A percentile compares a stretch with the other conserved stretches of the same genome.
These are phyloP conservation scores for Pelobates cultripes DNA, from an alignment of 2,797 vertebrate species.

Conservation along the genomic window DNA sequence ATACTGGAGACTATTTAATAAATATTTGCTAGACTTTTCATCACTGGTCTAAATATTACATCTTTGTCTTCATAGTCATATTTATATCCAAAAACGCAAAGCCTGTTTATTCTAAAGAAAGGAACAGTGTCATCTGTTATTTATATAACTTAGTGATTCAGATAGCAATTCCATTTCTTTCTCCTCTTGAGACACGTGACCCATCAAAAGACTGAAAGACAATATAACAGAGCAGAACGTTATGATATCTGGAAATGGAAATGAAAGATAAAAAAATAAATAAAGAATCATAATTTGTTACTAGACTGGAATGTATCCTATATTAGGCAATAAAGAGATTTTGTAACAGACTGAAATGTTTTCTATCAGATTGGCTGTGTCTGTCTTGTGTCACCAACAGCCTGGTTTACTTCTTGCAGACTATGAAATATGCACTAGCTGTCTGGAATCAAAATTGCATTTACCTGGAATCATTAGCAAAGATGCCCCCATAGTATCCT, in stretches of 20 bases:
- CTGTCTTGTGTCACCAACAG: slow-evolving; percentile 32
- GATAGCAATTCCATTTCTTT: slow-evolving; percentile 27
- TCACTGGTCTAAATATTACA: too few species aligned
- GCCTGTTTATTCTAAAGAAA: background rate
- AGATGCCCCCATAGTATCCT: background rate
- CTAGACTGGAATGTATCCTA: slow-evolving; percentile 49
- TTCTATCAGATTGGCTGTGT: slow-evolving; percentile 49
- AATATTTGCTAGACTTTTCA: too few species aligned
- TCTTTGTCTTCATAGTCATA: too few species aligned
- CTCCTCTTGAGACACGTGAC: slow-evolving; percentile 33
- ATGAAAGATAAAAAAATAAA: slow-evolving; percentile 49
- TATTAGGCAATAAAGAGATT: slow-evolving; percentile 43
- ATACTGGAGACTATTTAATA: too few species aligned
- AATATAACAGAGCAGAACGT: slow-evolving; percentile 37
- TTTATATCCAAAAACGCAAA: background rate
- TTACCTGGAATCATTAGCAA: slow-evolving; percentile 17
- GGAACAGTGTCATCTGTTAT: slow-evolving; percentile 12
- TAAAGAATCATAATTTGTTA: slow-evolving; percentile 49
- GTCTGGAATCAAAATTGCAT: slow-evolving; percentile 28
- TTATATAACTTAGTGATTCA: slow-evolving; percentile 26
- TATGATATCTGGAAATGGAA: slow-evolving; percentile 47
- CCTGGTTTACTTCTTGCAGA: slow-evolving; percentile 43
- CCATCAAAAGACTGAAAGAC: slow-evolving; percentile 32
- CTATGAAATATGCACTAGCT: slow-evolving; percentile 32
- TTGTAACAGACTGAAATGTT: slow-evolving; percentile 38